A percentile compares a stretch with the other conserved stretches of the same genome.
Evolutionary conservation across 1,140 invertebrate genomes (phyloP).

Genomic region (Bombus fervidus): DNA sequence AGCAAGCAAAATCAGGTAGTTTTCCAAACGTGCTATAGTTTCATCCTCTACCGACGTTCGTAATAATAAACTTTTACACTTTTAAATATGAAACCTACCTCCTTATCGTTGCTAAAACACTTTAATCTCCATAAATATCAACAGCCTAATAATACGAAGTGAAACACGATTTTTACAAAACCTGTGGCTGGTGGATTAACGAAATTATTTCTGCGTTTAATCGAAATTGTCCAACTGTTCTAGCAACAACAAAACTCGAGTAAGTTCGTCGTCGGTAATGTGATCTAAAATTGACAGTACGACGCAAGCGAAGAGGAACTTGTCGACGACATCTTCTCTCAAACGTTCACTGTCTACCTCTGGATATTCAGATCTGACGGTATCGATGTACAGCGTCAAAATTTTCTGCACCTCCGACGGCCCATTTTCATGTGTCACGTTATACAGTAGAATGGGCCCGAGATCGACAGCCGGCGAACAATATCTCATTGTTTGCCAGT

Average conservation of each 20-base stretch:
- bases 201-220: not conserved
- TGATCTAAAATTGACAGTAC: conserved; percentile 26
- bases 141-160: too few relatives aligned
- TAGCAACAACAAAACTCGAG: conserved; percentile 22
- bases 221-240: conserved; percentile 32
- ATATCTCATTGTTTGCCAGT: conserved; percentile 72
- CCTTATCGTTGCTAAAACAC: too few relatives aligned
- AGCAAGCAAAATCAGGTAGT: too few relatives aligned
- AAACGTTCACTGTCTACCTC: conserved; percentile 23
- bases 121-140: too few relatives aligned
- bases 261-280: conserved; percentile 27
- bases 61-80: too few relatives aligned
- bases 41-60: too few relatives aligned
- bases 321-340: conserved; percentile 42
- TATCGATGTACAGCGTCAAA: conserved; percentile 54
- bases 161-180: too few relatives aligned
- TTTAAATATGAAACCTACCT: too few relatives aligned
- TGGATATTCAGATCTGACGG: conserved; percentile 38
- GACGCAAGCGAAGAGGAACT: conserved; percentile 36
- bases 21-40: too few relatives aligned
- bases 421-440: conserved; percentile 26
- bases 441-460: conserved; percentile 62
- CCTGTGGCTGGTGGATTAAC: too few relatives aligned
- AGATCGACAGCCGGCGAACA: conserved; percentile 72
- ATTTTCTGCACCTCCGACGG: conserved; percentile 24